Evolutionary conservation across 2,888 invertebrate genomes (phyloP).

Genomic region (Apodemia duryi): DNA sequence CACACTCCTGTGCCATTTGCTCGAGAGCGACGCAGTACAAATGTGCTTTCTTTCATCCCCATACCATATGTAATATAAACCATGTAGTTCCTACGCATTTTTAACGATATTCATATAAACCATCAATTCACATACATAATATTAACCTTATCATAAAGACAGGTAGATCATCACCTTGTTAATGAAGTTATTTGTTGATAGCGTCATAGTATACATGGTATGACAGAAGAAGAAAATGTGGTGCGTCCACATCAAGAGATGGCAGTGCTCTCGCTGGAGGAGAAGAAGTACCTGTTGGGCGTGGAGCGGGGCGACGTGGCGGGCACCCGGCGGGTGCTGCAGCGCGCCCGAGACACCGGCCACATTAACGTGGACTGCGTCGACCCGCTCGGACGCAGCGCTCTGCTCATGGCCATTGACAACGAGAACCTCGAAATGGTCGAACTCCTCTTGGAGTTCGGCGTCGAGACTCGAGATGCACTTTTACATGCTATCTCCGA

Average conservation of each 20-base stretch:
- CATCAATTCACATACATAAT: neutral
- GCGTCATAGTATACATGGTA: slow-evolving; percentile 94
- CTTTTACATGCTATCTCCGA: slow-evolving; percentile 98
- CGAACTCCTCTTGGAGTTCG: slow-evolving; percentile 89
- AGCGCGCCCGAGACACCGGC: slow-evolving; percentile 85
- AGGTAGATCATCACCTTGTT: neutral
- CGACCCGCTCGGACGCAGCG: slow-evolving; percentile 96
- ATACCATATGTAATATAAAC: neutral
- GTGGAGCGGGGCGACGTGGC: slow-evolving; percentile 98
- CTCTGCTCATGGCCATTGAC: slow-evolving; percentile 98
- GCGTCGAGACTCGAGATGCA: slow-evolving; percentile 95
- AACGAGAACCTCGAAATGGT: slow-evolving; percentile 99
- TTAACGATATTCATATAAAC: too few species aligned
- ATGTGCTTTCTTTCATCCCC: neutral
- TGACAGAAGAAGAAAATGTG: slow-evolving; percentile 94
- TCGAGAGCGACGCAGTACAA: neutral
- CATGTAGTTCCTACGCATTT: neutral
- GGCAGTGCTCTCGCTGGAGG: slow-evolving; percentile 88
- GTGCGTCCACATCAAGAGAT: slow-evolving; percentile 94
- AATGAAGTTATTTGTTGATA: slow-evolving; percentile 47
- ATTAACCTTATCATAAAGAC: too few species aligned
- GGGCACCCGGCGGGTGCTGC: slow-evolving; percentile 91
- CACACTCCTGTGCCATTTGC: neutral
- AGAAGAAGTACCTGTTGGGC: slow-evolving; percentile 96
- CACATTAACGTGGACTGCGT: slow-evolving; percentile 97